Evolutionary conservation across 2,888 invertebrate species (phyloP), one percentile per base, ranked within the genome.

Genomic region (Leucophora obtusa): DNA sequence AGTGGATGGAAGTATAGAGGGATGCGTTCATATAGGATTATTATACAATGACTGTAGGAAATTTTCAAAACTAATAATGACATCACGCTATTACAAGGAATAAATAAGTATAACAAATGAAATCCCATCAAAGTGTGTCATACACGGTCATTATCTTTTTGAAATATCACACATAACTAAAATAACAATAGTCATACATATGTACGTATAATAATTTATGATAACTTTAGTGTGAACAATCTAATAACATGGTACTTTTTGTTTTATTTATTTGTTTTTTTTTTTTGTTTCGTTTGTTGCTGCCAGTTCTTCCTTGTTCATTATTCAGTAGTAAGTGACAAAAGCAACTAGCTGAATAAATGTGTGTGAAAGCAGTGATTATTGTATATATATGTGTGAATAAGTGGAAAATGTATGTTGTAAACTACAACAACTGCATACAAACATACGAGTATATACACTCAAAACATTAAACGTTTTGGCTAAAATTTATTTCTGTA

Each of bases 221-320:
- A 77, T 77, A 63, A 59, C 59, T 77, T 77, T 65, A 77, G 76
- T 77, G 70, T 77, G 76, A 77, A 77, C 70, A 77, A 77, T 71
- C 70, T 65, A 77, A 65, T 77, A 77, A 69, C 17, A 69, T 35
- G 50, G 54, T 50, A 60, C 54, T 62, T 59, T 75, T 66, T 68
- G 28, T 51, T 21, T 43, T 62, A 53, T 54, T 38, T 38, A 14
- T 38, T 38, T 38, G 38, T 74, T 43, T 21, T 15, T 59, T 59
- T 24, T 68, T 56, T 54, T 62, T 54, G 38, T 28, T 63, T 54
- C 59, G 60, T 50, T 56, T 72, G n/a, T 56, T 68, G 33, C 53
- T 38, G 28, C 33, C 15, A 59, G 60, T 60, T 11, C n/a, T 59
- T 66, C n/a, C 51, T 28, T 28, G 4, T 3, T 28, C 4, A 6